Evolutionary conservation across 2,113 vertebrate genomes (phyloP), one percentile per base, ranked within the genome.

Genomic region (Nicator chloris): DNA sequence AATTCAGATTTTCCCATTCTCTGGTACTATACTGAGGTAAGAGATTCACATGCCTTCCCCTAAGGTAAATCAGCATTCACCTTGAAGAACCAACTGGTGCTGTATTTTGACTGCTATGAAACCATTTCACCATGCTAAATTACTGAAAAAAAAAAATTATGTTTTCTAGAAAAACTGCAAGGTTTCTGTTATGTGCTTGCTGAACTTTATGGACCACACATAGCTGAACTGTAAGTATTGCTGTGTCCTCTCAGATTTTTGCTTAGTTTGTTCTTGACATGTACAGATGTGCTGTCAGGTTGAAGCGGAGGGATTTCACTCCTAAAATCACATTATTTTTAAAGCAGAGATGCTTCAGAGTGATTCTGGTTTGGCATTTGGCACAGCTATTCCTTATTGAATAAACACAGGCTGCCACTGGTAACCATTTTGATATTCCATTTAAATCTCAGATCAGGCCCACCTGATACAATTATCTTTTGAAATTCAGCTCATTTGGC

Each of bases 201-300:
- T 85, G 88, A 95, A 49, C 11, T 93, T 21, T 98, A 97, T 0
- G 98, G 98, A 73, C 93, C 97, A 28, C 95, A 96, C 60, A 86
- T 98, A 88, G 92, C 98, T 82, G 98, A 97, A 70, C 92, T 98
- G 98, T 98, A 88, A 98, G 98, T 98, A 96, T 37, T 15, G 5
- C 47, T 60, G 11, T 24, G n/a, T 66, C 33, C 37, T 78, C 64
- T 68, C 60, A 53, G 35, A 35, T 49, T n/a, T 82, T 76, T 63
- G 54, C 59, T 95, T 49, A 28, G 23, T 31, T 93, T 70, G 24
- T 26, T 59, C 44, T 72, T 86, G 51, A n/a, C 6, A 1, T 4
- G 7, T 44, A 35, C 8, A 15, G 56, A 37, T 64, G 12, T 56
- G 35, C 37, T 82, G 19, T 59, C 10, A 2, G 44, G 40, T 12